Percentiles rank a stretch among this genome's conserved stretches.
Conservation (phyloP, 2,888 invertebrate species). For the Acholoe squamosa region DNA sequence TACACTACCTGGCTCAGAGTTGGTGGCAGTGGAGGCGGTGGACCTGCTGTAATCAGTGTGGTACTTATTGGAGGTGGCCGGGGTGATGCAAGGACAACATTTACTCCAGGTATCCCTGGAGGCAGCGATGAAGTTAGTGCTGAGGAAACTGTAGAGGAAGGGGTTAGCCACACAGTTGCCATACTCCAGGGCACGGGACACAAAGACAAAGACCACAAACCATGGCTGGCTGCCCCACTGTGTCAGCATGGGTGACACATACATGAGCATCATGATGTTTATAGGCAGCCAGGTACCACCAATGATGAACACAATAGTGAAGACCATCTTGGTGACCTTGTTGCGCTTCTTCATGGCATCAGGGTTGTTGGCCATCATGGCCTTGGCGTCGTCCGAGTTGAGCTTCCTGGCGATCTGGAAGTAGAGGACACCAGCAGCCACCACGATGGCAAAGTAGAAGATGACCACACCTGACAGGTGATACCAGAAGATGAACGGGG, state of each 20-base stretch:
- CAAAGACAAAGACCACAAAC: conserved; percentile 38
- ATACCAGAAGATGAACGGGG: conserved; percentile 54
- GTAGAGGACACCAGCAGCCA: not conserved
- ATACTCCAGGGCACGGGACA: conserved; percentile 53
- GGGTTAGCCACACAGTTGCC: conserved; percentile 61
- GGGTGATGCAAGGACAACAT: conserved; percentile 39
- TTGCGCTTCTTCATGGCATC: conserved; percentile 24
- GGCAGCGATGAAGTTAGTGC: conserved; percentile 43
- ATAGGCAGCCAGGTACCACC: conserved; percentile 43
- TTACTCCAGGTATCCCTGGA: conserved; percentile 46
- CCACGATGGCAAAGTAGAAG: conserved; percentile 51
- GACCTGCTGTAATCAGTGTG: conserved; percentile 24
- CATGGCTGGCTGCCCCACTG: conserved; percentile 27
- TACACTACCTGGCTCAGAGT: not conserved
- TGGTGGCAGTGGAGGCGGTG: not conserved
- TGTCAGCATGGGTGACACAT: not conserved
- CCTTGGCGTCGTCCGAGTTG: conserved; percentile 34
- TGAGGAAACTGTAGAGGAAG: conserved; percentile 57
- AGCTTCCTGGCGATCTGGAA: conserved; percentile 36
- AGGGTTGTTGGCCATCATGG: conserved; percentile 56
- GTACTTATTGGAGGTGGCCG: conserved; percentile 3
- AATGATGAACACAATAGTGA: conserved; percentile 38
- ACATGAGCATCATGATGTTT: conserved; percentile 31
- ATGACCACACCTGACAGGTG: conserved; percentile 35
- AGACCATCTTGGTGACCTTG: conserved; percentile 33